Evolutionary conservation across 2,113 vertebrate genomes (phyloP).

Genomic region (Tretioscincus oriximinensis): DNA sequence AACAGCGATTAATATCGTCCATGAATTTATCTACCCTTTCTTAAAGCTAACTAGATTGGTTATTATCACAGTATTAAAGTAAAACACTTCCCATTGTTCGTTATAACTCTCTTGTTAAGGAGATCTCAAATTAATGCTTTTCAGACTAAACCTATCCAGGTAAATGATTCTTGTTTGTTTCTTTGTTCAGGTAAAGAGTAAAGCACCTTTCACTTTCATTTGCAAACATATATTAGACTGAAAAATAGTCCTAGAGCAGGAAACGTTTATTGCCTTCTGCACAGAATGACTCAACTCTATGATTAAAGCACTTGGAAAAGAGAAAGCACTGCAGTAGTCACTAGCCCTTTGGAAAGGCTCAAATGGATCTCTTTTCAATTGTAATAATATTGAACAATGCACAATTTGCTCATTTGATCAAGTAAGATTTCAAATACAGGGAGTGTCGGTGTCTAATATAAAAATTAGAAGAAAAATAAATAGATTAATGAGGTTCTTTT

Average conservation of each 20-base stretch:
- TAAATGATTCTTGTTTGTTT: neutral
- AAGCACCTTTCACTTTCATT: constrained; percentile 2
- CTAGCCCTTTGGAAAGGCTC: constrained; percentile 39
- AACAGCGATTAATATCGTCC: no score
- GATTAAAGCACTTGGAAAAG: constrained; percentile 21
- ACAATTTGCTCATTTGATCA: constrained; percentile 45
- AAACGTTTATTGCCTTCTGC: constrained; percentile 26
- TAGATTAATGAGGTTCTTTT: constrained; percentile 34
- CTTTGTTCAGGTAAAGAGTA: neutral
- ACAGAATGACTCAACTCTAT: constrained; percentile 21
- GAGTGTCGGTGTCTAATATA: constrained; percentile 45
- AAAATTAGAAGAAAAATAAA: constrained; percentile 50
- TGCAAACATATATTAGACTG: neutral
- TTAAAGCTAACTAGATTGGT: no score
- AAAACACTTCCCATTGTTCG: no score
- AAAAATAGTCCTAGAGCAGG: neutral
- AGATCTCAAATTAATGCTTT: neutral
- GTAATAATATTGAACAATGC: constrained; percentile 49
- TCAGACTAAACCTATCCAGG: neutral
- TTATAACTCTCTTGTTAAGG: no score
- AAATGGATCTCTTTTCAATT: constrained; percentile 26
- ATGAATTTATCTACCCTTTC: no score
- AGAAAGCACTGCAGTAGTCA: constrained; percentile 25
- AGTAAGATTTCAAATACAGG: constrained; percentile 46
- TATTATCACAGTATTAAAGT: no score